phyloP scores from a whole-genome alignment of 2,888 invertebrate species.

The Trilocha varians region DNA sequence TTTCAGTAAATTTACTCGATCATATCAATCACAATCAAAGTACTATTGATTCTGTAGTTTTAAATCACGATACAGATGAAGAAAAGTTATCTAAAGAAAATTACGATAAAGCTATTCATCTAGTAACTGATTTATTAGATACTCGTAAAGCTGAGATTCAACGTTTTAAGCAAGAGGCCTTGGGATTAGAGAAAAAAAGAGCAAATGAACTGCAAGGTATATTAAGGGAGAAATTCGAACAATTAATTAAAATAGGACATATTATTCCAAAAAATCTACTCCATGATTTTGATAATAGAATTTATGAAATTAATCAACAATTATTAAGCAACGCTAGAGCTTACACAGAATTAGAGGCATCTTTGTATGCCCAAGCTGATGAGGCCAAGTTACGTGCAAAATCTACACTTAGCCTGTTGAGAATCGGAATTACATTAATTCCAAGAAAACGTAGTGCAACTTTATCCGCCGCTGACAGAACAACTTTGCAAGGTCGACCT shows the following conservation, averaged over 20 bases:
- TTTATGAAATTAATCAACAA: constrained; percentile 55
- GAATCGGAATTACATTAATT: constrained; percentile 23
- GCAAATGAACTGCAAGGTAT: constrained; percentile 36
- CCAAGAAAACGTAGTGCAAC: constrained; percentile 24
- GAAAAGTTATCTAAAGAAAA: constrained; percentile 14
- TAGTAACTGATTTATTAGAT: constrained; percentile 23
- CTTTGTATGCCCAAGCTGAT: constrained; percentile 36
- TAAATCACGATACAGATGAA: constrained; percentile 13
- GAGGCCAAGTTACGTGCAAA: constrained; percentile 28
- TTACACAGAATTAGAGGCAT: constrained; percentile 41
- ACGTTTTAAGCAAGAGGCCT: constrained; percentile 36
- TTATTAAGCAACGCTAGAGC: constrained; percentile 48
- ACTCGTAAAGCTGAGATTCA: constrained; percentile 28
- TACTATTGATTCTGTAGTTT: constrained; percentile 35
- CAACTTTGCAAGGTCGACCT: constrained; percentile 14
- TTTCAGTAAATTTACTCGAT: constrained; percentile 34
- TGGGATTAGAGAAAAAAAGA: constrained; percentile 40
- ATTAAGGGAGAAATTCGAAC: constrained; percentile 43
- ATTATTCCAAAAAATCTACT: constrained; percentile 40
- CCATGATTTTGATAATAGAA: constrained; percentile 47
- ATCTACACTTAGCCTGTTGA: constrained; percentile 40
- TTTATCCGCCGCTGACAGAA: constrained; percentile 18
- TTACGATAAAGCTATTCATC: constrained; percentile 27
- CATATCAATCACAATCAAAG: constrained; percentile 37
- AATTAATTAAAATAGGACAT: constrained; percentile 35